Conservation (phyloP, 2,797 vertebrate genomes). For the Loriculus beryllinus region DNA sequence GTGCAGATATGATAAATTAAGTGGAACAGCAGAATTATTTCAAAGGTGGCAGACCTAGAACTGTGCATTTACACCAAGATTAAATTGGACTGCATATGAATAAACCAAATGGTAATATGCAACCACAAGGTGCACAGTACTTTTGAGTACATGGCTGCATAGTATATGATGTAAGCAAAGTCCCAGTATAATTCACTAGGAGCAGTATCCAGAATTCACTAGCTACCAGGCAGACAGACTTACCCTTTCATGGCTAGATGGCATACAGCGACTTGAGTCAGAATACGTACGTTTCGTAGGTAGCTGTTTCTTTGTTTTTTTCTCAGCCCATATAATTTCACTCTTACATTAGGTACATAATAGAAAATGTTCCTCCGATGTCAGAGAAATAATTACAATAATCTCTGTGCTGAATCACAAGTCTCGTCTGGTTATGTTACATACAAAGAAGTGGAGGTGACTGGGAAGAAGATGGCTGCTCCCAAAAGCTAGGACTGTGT, state of each 20-base stretch:
- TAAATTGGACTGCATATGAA: background rate
- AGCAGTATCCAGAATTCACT: background rate
- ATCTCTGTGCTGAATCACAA: background rate
- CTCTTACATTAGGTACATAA: constrained; percentile 10
- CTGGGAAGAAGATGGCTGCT: constrained; percentile 69
- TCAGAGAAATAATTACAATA: constrained; percentile 32
- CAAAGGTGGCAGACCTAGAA: constrained; percentile 20
- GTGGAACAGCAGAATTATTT: background rate
- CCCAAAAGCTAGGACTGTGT: constrained; percentile 62
- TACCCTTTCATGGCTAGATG: background rate
- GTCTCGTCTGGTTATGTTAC: background rate
- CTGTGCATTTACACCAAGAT: constrained; percentile 6
- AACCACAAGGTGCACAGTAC: constrained; percentile 6
- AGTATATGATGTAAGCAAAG: constrained; percentile 18
- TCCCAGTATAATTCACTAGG: constrained; percentile 9
- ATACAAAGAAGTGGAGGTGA: constrained; percentile 1
- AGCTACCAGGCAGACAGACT: constrained; percentile 1
- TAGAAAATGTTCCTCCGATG: background rate
- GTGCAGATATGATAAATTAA: background rate
- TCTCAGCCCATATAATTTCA: background rate
- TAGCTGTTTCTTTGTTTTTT: background rate
- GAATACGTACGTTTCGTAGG: background rate
- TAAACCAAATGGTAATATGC: background rate
- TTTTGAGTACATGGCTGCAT: constrained; percentile 21
- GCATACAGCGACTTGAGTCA: background rate